These are phyloP conservation scores for Temnothorax unifasciatus DNA, from an alignment of 2,888 invertebrate genomes.

Conservation along the genomic window DNA sequence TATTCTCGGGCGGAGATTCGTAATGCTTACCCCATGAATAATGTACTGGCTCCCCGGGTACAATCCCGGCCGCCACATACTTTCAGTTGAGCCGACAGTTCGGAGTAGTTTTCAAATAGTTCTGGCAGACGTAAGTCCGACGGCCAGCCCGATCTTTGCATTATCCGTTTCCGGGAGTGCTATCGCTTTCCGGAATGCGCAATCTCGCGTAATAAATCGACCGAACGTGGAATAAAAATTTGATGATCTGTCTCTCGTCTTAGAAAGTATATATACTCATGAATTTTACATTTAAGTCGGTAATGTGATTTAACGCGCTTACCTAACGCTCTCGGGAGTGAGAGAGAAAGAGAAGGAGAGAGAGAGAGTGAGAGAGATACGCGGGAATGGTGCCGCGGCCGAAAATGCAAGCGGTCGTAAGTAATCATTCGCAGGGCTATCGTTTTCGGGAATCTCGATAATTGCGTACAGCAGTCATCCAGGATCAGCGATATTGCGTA, in stretches of 20 bases:
- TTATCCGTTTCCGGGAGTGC: constrained; percentile 71
- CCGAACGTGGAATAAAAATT: constrained; percentile 62
- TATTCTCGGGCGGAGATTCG: constrained; percentile 73
- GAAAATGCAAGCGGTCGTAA: constrained; percentile 43
- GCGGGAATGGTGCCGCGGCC: constrained; percentile 1
- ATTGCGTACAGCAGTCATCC: constrained; percentile 35
- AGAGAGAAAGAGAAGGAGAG: background rate
- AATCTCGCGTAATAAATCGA: constrained; percentile 65
- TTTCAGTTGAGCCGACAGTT: constrained; percentile 78
- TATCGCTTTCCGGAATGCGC: constrained; percentile 57
- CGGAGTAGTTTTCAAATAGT: constrained; percentile 79
- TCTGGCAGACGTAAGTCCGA: constrained; percentile 76
- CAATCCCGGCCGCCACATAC: constrained; percentile 75
- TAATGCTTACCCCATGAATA: constrained; percentile 76
- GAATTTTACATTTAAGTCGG: constrained; percentile 23
- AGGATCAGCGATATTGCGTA: constrained; percentile 28
- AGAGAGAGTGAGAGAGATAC: background rate
- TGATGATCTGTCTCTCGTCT: constrained; percentile 6
- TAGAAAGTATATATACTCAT: constrained; percentile 1
- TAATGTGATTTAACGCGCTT: constrained; percentile 33
- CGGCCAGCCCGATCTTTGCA: constrained; percentile 75
- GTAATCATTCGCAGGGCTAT: constrained; percentile 43
- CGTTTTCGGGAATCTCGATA: constrained; percentile 56
- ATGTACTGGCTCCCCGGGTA: constrained; percentile 69
- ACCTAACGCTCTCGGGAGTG: background rate